These are phyloP conservation scores for Rhopalosiphum maidis DNA, from an alignment of 1,140 invertebrate species.

Conservation along the genomic window DNA sequence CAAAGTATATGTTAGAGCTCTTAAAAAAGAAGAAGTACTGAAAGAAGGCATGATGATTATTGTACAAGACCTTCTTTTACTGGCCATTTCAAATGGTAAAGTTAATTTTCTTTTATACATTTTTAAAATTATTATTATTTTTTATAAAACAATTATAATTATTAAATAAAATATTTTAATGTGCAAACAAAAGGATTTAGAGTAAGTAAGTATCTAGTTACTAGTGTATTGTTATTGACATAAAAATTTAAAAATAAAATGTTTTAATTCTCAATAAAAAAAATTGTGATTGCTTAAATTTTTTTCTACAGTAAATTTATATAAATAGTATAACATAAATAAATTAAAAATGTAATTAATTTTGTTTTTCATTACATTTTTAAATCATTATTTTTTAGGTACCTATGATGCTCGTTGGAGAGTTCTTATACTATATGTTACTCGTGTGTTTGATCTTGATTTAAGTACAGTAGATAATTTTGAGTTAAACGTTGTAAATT, in stretches of 20 bases:
- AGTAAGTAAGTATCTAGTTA: conserved; percentile 24
- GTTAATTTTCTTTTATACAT: not conserved
- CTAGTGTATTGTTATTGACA: not conserved
- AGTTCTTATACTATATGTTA: conserved; percentile 68
- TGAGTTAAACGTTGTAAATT: conserved; percentile 65
- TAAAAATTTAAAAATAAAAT: not conserved
- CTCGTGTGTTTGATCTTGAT: conserved; percentile 67
- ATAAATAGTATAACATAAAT: not conserved
- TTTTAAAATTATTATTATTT: not conserved
- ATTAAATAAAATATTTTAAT: conserved; percentile 23
- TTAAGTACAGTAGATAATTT: conserved; percentile 67
- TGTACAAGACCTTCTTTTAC: conserved; percentile 41
- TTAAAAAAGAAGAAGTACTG: conserved; percentile 53
- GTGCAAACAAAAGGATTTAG: not conserved
- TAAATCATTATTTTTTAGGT: conserved; percentile 63
- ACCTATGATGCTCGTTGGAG: conserved; percentile 72
- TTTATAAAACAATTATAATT: not conserved
- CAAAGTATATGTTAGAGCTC: conserved; percentile 40
- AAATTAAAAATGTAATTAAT: not conserved
- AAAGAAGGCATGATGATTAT: conserved; percentile 31
- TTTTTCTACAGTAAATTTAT: not conserved
- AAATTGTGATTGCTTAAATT: not conserved
- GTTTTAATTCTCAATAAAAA: not conserved
- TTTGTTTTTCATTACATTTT: not conserved
- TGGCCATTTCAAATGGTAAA: conserved; percentile 54